Base-by-base conservation (phyloP, 2,113 vertebrate species). In the Rhinolophus sinicus region DNA sequence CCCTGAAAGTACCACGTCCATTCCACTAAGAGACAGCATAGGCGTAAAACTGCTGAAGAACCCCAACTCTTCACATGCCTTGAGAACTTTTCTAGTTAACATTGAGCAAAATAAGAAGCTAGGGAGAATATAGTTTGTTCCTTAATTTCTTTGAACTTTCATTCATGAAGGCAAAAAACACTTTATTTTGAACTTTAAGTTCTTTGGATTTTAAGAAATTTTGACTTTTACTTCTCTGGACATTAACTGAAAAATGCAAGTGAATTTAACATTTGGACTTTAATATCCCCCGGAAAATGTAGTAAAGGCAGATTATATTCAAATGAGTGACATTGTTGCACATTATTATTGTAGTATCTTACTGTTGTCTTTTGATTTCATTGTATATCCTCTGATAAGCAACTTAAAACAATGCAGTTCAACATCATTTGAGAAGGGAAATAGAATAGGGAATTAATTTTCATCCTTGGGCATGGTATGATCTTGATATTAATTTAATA, bases 131-230 rank as follows among this genome's bases (percentile, higher is more conserved):
- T 19, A 50, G 83, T 92, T 94, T 89, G 26, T 35, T 82, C 67
- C 72, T 95, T 86, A 56, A 86, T 86, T 56, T 89, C 44, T 95
- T 87, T 87, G 69, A 90, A 89, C 22, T 88, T 97, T 93, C 83
- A 81, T 24, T 97, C 44, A n/a, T 26, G 76, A 21, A 7, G 52
- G 50, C 22, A 87, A 69, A 30, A 28, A 95, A 86, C n/a, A 50
- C 33, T 92, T 95, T 88, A 77, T 54, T 87, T 92, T 78, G 30
- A 82, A 87, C 13, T 90, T 89, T 62, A 96, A 88, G 54, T 92
- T 80, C 64, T 90, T 93, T 69, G 70, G 11, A 93, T 40, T 77
- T 93, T 62, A 87, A 69, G 56, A 88, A 93, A 91, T 84, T 70
- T 88, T 19, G 11, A 88, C 38, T 93, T 93, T 86, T n/a, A 94